Percentiles rank a stretch among this genome's conserved stretches.
These are phyloP conservation scores for Drosophila tanythrix DNA, from an alignment of 2,888 invertebrate species.

Conservation along the genomic window DNA sequence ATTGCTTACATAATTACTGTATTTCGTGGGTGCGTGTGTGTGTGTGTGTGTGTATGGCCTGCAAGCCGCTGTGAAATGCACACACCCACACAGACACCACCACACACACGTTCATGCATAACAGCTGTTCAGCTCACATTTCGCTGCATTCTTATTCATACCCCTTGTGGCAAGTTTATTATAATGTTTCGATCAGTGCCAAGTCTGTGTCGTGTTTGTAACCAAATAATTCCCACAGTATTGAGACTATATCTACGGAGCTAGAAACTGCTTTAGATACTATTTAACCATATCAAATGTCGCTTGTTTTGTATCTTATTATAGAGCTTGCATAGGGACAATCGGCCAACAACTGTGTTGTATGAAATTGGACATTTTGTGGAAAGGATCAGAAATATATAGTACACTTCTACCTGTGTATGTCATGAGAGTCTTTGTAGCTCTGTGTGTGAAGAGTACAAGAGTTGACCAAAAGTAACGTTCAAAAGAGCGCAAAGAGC, in stretches of 20 bases:
- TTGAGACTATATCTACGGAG: background rate
- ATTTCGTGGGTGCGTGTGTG: constrained; percentile 4
- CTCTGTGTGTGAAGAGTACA: background rate
- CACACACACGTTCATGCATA: background rate
- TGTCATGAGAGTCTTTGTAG: background rate
- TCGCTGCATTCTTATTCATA: background rate
- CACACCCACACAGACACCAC: background rate
- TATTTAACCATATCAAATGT: background rate
- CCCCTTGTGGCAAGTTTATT: background rate
- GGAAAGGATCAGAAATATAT: background rate
- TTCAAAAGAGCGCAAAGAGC: background rate
- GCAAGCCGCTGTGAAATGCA: background rate
- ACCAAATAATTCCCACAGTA: background rate
- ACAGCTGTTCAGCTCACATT: constrained; percentile 4
- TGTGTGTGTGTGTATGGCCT: background rate
- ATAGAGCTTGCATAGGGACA: background rate
- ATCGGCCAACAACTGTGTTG: background rate
- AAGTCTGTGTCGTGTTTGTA: background rate
- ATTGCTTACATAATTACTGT: constrained; percentile 56
- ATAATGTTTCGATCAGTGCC: background rate
- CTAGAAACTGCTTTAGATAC: background rate
- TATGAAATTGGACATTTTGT: background rate
- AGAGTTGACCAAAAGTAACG: background rate
- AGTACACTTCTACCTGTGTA: too few relatives aligned
- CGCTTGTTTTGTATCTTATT: background rate